Conservation (phyloP, 2,888 invertebrate genomes). For the Diachrysia chrysitis region DNA sequence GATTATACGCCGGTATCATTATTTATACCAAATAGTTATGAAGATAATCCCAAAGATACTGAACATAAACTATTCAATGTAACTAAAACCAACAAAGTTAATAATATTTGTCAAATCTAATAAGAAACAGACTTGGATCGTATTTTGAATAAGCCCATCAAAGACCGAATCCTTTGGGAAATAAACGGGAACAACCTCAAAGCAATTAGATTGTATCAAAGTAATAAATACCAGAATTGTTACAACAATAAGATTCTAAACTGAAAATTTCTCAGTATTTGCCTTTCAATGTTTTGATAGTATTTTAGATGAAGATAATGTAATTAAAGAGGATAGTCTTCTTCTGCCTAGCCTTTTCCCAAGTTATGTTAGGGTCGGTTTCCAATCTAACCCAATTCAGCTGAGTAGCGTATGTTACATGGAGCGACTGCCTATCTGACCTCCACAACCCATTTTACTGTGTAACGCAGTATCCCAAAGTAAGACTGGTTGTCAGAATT, state of each 20-base stretch:
- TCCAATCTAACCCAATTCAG: no score
- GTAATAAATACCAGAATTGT: conserved; percentile 49
- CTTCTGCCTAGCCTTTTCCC: no score
- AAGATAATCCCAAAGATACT: not conserved
- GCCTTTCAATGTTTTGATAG: conserved; percentile 3
- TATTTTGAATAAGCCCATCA: conserved; percentile 54
- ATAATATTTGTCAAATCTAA: conserved; percentile 44
- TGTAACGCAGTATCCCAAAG: no score
- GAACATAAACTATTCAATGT: conserved; percentile 23
- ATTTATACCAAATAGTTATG: no score
- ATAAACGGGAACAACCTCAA: conserved; percentile 49
- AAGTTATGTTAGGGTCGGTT: no score
- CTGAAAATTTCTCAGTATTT: conserved; percentile 26
- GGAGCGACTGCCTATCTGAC: no score
- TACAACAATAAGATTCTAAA: conserved; percentile 41
- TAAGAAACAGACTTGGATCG: conserved; percentile 40
- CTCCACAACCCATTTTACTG: no score
- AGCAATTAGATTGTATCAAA: conserved; percentile 57
- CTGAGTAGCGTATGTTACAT: no score
- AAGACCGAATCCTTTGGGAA: conserved; percentile 56
- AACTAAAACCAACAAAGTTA: conserved; percentile 31
- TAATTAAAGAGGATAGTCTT: not conserved
- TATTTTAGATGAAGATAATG: not conserved
- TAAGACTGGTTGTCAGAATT: no score
- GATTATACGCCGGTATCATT: no score